phyloP scores from a whole-genome alignment of 1,140 invertebrate species.

The Homalodisca vitripennis region DNA sequence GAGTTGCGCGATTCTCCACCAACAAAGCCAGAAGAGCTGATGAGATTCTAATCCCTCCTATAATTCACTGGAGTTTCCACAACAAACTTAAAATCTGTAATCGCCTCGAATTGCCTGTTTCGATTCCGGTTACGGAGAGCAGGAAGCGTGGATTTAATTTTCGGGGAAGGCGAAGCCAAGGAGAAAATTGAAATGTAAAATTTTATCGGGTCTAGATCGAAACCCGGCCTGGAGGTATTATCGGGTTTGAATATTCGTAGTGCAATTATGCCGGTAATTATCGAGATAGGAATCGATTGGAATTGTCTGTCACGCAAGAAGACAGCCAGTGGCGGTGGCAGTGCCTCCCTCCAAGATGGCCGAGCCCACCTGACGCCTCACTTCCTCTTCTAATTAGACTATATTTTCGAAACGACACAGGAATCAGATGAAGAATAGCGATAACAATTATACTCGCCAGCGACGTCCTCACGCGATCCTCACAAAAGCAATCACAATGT shows the following conservation, averaged over 20 bases:
- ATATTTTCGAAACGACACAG: constrained; percentile 21
- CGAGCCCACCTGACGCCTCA: constrained; percentile 14
- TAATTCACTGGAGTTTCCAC: no score
- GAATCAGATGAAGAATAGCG: constrained; percentile 15
- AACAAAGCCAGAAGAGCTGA: no score
- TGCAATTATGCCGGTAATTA: constrained; percentile 21
- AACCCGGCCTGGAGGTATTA: neutral
- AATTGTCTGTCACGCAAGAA: constrained; percentile 18
- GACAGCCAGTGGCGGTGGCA: no score
- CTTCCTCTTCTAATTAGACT: constrained; percentile 16
- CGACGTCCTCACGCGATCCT: neutral
- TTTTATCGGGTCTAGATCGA: constrained; percentile 13
- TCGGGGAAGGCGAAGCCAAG: no score
- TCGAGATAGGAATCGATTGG: constrained; percentile 23
- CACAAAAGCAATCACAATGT: constrained; percentile 1
- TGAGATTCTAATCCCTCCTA: no score
- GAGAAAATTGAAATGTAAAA: constrained; percentile 22
- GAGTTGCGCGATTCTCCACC: no score
- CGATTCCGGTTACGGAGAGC: no score
- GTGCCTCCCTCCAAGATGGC: constrained; percentile 16
- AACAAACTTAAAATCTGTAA: no score
- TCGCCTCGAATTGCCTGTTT: no score
- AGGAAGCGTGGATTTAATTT: no score
- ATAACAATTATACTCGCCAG: constrained; percentile 14
- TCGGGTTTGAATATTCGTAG: constrained; percentile 22